Percentiles rank a stretch among this genome's conserved stretches.
Conservation (phyloP, 2,113 vertebrate genomes). For the Paradoxurus hermaphroditus region DNA sequence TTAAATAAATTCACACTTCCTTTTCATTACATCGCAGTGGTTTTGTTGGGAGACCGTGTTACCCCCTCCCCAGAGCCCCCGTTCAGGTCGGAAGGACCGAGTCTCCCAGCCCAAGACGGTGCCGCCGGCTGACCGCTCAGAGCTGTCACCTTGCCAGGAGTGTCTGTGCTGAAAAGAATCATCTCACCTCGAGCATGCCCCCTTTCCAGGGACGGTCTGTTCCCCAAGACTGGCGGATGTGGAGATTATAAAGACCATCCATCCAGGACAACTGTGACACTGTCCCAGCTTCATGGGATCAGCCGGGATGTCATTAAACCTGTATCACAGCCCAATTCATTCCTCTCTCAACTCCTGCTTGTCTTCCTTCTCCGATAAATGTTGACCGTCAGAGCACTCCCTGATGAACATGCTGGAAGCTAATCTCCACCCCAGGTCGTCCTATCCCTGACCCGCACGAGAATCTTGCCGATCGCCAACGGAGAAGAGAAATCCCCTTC, state of each 20-base stretch:
- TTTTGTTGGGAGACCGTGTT: background rate
- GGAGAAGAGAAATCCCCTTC: background rate
- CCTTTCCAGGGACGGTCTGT: background rate
- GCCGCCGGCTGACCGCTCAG: too few relatives aligned
- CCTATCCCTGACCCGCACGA: rapidly evolving
- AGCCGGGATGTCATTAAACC: background rate
- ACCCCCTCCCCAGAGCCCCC: too few relatives aligned
- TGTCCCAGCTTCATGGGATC: background rate
- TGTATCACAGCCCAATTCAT: background rate
- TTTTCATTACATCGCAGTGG: background rate
- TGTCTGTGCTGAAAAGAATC: too few relatives aligned
- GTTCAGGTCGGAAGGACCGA: background rate
- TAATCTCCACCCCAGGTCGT: background rate
- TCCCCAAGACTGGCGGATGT: too few relatives aligned
- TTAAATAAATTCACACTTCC: background rate
- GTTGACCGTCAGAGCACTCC: too few relatives aligned
- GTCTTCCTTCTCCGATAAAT: background rate
- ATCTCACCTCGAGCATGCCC: background rate
- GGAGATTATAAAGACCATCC: rapidly evolving
- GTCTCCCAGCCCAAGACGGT: background rate
- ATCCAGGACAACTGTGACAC: background rate
- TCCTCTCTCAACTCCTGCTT: background rate
- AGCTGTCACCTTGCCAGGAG: background rate
- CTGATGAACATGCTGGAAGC: too few relatives aligned
- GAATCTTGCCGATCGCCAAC: background rate